A percentile compares a stretch with the other conserved stretches of the same genome.
Conservation (phyloP, 2,888 invertebrate species). For the Dilophus febrilis region DNA sequence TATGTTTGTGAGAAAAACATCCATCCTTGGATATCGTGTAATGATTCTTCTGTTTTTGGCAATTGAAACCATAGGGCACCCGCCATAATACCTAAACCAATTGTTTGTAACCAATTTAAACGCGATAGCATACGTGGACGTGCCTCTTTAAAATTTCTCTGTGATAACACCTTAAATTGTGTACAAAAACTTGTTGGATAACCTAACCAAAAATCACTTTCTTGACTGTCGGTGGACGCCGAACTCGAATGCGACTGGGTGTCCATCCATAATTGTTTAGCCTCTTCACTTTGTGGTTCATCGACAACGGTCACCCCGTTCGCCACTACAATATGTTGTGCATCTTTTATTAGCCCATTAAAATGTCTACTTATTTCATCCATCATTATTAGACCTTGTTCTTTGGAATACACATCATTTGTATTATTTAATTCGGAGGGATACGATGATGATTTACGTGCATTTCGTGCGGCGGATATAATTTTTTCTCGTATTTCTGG, state of each 20-base stretch:
- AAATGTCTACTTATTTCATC: slow-evolving; percentile 7
- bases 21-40: slow-evolving; percentile 67
- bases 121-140: slow-evolving; percentile 58
- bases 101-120: slow-evolving; percentile 59
- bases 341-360: slow-evolving; percentile 5
- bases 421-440: slow-evolving; percentile 34
- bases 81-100: slow-evolving; percentile 50
- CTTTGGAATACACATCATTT: slow-evolving; percentile 5
- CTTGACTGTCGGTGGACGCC: slow-evolving; percentile 36
- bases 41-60: slow-evolving; percentile 52
- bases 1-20: slow-evolving; percentile 71
- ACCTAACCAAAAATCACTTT: slow-evolving; percentile 45
- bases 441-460: slow-evolving; percentile 39
- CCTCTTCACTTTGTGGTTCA: slow-evolving; percentile 18
- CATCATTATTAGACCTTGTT: slow-evolving; percentile 6
- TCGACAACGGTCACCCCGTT: slow-evolving; percentile 5
- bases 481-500: slow-evolving; percentile 49
- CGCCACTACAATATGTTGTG: slow-evolving; percentile 5
- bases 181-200: slow-evolving; percentile 67
- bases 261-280: slow-evolving; percentile 49
- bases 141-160: slow-evolving; percentile 59
- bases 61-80: slow-evolving; percentile 65
- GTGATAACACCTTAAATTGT: slow-evolving; percentile 57
- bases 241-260: slow-evolving; percentile 53
- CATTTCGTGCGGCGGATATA: slow-evolving; percentile 44